Base-by-base conservation (phyloP, 1,140 invertebrate genomes). In the Drosophila nikananu region DNA sequence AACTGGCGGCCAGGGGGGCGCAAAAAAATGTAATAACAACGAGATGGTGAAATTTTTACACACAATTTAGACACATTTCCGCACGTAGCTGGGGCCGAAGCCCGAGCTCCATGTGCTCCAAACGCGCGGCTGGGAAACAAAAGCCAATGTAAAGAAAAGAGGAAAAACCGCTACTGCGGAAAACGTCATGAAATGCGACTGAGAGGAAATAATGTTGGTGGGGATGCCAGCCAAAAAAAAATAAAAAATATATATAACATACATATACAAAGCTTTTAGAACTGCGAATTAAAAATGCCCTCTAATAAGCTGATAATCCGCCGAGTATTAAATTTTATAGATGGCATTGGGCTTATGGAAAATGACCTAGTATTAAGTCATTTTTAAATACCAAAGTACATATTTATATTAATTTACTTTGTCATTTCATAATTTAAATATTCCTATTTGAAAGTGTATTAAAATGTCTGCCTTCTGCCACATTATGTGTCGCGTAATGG, bases 21-120 rank as follows among this genome's bases (percentile, higher is more conserved):
- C 30, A 64, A 65, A 52, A 52, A 58, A 60, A 66, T 52, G 63
- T 70, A 83, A 67, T 87, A 82, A 87, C 61, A 83, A 83, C 60
- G 78, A 64, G 70, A 74, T 81, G 66, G 65, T 57, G 83, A 84
- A 74, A 90, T 89, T 90, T 90, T 86, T 86, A 90, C 79, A 84
- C 84, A 89, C 86, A 90, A 86, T 90, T 89, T 90, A 90, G 81
- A 90, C 70, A 90, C 81, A 90, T 90, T 90, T 81, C 86, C 81
- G 86, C 86, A 90, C 86, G 78, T 90, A 73, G 78, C 64, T 54
- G 64, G 60, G 46, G 17, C 21, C 21, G 42, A 39, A 64, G 59
- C 57, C 74, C 66, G 73, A 65, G 77, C 71, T 73, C 78, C 74
- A 81, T 84, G 70, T 81, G 80, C 72, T 76, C 57, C 70, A 74